Evolutionary conservation across 2,113 vertebrate species (phyloP).

Genomic region (Tor tambroides): DNA sequence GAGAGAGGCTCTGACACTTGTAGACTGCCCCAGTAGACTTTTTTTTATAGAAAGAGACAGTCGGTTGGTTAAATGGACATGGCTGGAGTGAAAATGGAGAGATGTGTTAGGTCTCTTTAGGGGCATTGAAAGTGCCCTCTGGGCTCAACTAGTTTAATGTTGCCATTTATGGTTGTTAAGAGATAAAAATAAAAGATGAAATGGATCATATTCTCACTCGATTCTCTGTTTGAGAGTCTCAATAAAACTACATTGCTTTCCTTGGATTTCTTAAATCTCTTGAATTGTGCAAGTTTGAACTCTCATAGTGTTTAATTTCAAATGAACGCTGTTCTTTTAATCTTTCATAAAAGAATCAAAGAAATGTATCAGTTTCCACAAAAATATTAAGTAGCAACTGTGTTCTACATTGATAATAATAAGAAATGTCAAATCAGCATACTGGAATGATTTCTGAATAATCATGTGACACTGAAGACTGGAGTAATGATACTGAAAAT

Average conservation of each 20-base stretch:
- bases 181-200: slow-evolving; percentile 14
- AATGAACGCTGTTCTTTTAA: too few relatives aligned
- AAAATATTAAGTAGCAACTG: neutral
- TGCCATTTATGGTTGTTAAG: slow-evolving; percentile 43
- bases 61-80: slow-evolving; percentile 58
- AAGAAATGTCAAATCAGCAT: neutral
- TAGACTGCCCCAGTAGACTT: slow-evolving; percentile 34
- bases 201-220: neutral
- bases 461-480: neutral
- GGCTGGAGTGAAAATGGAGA: slow-evolving; percentile 59
- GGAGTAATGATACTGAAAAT: neutral
- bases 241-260: neutral
- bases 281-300: neutral
- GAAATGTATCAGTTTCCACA: neutral
- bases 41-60: slow-evolving; percentile 58
- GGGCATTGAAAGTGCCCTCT: slow-evolving; percentile 19
- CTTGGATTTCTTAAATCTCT: neutral
- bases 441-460: neutral
- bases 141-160: slow-evolving; percentile 38
- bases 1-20: slow-evolving; percentile 13
- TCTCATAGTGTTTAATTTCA: neutral
- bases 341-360: neutral
- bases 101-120: slow-evolving; percentile 46
- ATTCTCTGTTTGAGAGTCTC: neutral
- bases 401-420: neutral